A percentile compares a stretch with the other conserved stretches of the same genome.
Evolutionary conservation across 1,140 invertebrate species (phyloP).

Genomic region (Teleopsis dalmanni): DNA sequence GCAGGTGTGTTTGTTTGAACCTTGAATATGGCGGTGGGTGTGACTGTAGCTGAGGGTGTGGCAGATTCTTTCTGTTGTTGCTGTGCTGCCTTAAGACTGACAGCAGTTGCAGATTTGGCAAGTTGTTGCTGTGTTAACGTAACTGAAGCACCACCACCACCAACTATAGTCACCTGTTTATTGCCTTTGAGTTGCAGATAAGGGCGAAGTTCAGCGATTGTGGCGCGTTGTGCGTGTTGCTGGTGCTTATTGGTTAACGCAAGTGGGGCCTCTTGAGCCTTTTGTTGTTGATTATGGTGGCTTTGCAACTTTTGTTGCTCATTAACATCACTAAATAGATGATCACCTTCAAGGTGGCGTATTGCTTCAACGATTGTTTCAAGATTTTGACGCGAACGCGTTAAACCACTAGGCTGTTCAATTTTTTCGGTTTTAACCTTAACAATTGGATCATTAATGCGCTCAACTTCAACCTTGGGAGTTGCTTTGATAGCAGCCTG

Average conservation of each 20-base stretch:
- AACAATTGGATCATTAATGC: constrained; percentile 36
- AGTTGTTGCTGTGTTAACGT: constrained; percentile 12
- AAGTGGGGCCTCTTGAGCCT: constrained; percentile 58
- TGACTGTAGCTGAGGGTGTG: constrained; percentile 10
- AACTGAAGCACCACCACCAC: constrained; percentile 15
- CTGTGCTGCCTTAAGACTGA: neutral
- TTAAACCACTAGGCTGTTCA: constrained; percentile 28
- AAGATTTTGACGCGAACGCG: constrained; percentile 83
- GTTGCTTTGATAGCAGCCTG: constrained; percentile 79
- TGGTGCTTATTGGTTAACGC: constrained; percentile 61
- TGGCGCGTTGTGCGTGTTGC: constrained; percentile 41
- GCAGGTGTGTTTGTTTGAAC: constrained; percentile 27
- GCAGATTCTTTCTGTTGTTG: constrained; percentile 1
- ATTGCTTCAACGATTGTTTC: constrained; percentile 98
- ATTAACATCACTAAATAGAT: constrained; percentile 65
- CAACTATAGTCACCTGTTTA: constrained; percentile 33
- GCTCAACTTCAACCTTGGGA: constrained; percentile 74
- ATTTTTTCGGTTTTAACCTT: constrained; percentile 38
- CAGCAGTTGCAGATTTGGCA: neutral
- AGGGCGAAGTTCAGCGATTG: constrained; percentile 57
- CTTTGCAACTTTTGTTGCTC: constrained; percentile 14
- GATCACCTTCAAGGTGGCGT: constrained; percentile 88
- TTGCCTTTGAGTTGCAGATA: constrained; percentile 53
- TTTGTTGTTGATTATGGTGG: constrained; percentile 21
- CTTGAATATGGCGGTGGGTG: constrained; percentile 39